Conservation (phyloP, 2,888 invertebrate species). For the Teleiodes luculella region DNA sequence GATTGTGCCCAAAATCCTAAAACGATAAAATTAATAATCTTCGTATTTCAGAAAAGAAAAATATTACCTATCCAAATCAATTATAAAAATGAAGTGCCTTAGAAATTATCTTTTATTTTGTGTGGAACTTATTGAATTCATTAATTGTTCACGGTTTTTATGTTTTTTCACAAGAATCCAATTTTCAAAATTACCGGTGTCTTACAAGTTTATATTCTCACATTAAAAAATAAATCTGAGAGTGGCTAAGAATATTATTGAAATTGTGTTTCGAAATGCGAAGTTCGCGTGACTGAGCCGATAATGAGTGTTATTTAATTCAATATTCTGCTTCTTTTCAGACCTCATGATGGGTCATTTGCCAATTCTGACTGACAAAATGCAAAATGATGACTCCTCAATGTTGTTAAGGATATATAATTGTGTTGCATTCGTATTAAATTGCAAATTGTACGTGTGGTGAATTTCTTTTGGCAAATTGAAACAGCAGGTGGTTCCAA, state of each 20-base stretch:
- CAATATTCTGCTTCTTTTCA: slow-evolving; percentile 14
- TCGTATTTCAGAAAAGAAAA: too few species aligned
- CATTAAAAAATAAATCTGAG: too few species aligned
- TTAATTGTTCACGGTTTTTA: too few species aligned
- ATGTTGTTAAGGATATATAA: background rate
- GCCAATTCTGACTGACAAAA: slow-evolving; percentile 4
- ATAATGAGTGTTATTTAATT: slow-evolving; percentile 20
- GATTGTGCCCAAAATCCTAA: too few species aligned
- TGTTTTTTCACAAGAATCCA: too few species aligned
- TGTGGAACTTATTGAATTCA: too few species aligned
- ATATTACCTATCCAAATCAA: too few species aligned
- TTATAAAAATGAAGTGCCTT: too few species aligned
- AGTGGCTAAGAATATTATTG: background rate
- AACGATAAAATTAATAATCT: too few species aligned
- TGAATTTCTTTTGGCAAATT: slow-evolving; percentile 10
- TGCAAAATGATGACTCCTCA: slow-evolving; percentile 1
- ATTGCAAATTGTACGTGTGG: background rate
- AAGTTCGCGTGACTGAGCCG: slow-evolving; percentile 19
- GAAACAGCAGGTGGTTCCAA: slow-evolving; percentile 5
- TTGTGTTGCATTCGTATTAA: background rate
- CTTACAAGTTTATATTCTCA: background rate
- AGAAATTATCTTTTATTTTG: too few species aligned
- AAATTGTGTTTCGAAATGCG: background rate
- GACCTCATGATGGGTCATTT: slow-evolving; percentile 7
- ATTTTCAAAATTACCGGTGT: too few species aligned